These are phyloP conservation scores for Glossophaga mutica DNA, from an alignment of 2,797 vertebrate species.

Conservation along the genomic window DNA sequence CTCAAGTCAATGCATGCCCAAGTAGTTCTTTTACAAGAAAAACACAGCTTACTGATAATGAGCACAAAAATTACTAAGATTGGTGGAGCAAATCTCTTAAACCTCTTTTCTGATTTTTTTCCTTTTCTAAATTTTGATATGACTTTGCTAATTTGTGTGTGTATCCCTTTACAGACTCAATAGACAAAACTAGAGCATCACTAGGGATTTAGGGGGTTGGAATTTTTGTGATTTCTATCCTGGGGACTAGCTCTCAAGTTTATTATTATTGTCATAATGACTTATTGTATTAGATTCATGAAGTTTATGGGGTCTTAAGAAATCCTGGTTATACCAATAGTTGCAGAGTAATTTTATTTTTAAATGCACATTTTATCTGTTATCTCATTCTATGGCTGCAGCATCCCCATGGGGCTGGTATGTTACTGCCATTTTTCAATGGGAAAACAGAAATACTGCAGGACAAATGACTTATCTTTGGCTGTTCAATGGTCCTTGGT, in stretches of 20 bases:
- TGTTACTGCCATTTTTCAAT: background rate
- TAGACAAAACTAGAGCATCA: background rate
- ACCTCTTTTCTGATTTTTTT: constrained; percentile 17
- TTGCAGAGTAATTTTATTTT: constrained; percentile 45
- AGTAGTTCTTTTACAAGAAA: constrained; percentile 77
- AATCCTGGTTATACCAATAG: background rate
- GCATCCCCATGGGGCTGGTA: background rate
- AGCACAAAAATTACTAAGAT: constrained; percentile 79
- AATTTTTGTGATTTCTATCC: background rate
- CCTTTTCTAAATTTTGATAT: constrained; percentile 35
- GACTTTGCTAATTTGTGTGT: constrained; percentile 19
- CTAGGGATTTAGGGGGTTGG: background rate
- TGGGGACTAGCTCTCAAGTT: background rate
- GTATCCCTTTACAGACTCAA: background rate
- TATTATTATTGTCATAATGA: constrained; percentile 11
- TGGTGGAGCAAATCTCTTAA: constrained; percentile 65
- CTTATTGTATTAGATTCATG: background rate
- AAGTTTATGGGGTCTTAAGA: background rate
- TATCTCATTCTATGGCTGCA: background rate
- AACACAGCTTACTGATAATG: constrained; percentile 77
- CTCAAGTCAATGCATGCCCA: constrained; percentile 81
- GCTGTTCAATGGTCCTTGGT: background rate
- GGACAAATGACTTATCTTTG: background rate
- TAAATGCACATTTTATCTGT: background rate
- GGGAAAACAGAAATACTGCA: background rate